These are phyloP conservation scores for Prietella phreatophila DNA, from an alignment of 2,113 vertebrate genomes.

Conservation along the genomic window DNA sequence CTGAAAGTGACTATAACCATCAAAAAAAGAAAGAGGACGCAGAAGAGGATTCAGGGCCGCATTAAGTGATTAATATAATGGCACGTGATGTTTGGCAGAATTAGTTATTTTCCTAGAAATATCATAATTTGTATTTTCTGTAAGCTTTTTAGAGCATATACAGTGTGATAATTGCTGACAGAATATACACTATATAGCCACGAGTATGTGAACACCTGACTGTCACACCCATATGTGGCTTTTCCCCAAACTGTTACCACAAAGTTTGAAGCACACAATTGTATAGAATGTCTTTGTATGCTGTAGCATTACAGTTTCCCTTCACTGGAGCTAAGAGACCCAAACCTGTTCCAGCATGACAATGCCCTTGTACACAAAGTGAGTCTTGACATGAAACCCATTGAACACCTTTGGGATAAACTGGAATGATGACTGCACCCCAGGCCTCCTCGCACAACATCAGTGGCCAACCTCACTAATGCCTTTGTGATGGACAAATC, in stretches of 20 bases:
- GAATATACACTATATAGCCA: not conserved
- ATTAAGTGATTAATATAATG: not conserved
- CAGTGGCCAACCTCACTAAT: not conserved
- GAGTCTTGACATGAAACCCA: not conserved
- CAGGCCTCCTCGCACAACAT: not conserved
- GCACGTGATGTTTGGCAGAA: not conserved
- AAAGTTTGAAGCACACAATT: not conserved
- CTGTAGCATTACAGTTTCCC: no score
- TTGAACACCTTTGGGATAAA: not conserved
- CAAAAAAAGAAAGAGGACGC: not conserved
- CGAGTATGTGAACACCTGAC: no score
- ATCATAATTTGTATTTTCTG: not conserved
- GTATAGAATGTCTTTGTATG: no score
- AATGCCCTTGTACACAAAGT: no score
- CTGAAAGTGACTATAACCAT: no score
- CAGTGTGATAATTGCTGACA: not conserved
- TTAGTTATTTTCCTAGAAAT: not conserved
- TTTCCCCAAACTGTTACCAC: not conserved
- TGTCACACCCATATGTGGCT: no score
- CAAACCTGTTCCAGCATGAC: no score
- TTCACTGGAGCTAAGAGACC: no score
- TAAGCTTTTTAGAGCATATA: not conserved
- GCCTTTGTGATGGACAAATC: not conserved
- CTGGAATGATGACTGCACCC: not conserved
- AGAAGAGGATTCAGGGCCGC: not conserved